Evolutionary conservation across 2,888 invertebrate genomes (phyloP).

Genomic region (Drosophila meridionalis): DNA sequence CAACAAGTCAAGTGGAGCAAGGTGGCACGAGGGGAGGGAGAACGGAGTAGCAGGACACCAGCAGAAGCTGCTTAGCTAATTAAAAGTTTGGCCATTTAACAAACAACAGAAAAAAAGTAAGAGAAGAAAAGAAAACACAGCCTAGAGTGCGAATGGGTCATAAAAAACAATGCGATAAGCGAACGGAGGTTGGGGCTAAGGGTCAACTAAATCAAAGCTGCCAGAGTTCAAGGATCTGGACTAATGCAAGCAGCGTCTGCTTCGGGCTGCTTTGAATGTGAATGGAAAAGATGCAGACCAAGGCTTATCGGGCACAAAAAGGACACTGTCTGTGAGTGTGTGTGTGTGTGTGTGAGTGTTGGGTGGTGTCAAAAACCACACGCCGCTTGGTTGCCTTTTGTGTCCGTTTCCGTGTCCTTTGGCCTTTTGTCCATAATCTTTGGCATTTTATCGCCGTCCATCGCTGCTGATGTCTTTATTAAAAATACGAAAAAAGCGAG

Average conservation of each 20-base stretch:
- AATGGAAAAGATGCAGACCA: constrained; percentile 38
- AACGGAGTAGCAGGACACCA: background rate
- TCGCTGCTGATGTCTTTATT: constrained; percentile 83
- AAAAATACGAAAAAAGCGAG: constrained; percentile 45
- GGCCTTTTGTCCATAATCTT: constrained; percentile 79
- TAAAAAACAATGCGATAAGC: constrained; percentile 43
- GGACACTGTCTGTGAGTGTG: constrained; percentile 23
- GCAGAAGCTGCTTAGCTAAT: constrained; percentile 37
- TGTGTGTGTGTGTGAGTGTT: background rate
- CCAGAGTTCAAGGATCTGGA: constrained; percentile 27
- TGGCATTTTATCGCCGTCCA: constrained; percentile 82
- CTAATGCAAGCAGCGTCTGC: constrained; percentile 48
- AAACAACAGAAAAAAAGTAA: background rate
- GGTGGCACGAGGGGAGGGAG: background rate
- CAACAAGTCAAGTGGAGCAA: background rate
- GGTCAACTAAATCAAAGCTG: constrained; percentile 37
- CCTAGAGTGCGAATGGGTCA: constrained; percentile 39
- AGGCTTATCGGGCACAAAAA: constrained; percentile 42
- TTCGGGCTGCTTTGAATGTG: constrained; percentile 52
- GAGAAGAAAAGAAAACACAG: constrained; percentile 19
- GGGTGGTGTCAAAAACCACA: constrained; percentile 54
- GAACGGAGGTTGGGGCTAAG: background rate
- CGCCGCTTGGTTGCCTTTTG: constrained; percentile 54
- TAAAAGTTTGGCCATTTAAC: constrained; percentile 53
- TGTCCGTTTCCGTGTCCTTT: constrained; percentile 28